Conservation (phyloP, 2,888 invertebrate species). For the Sarcophaga subvicina region DNA sequence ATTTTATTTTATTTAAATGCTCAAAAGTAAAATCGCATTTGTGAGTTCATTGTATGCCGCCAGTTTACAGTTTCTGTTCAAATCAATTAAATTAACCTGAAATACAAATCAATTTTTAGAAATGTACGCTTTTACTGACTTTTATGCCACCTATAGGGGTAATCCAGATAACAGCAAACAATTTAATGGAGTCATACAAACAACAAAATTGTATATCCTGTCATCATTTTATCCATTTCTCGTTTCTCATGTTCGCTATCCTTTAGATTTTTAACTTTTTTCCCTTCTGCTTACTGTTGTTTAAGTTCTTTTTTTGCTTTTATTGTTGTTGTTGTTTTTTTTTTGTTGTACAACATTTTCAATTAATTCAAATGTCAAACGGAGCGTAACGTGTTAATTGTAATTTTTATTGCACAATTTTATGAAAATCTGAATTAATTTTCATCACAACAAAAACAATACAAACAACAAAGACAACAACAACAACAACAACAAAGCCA, state of each 20-base stretch:
- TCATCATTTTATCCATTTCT: slow-evolving; percentile 34
- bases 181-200: slow-evolving; percentile 21
- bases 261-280: not conserved
- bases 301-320: not conserved
- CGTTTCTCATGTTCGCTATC: slow-evolving; percentile 3
- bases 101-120: not conserved
- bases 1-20: too few relatives aligned
- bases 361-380: slow-evolving; percentile 74
- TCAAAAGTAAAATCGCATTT: too few relatives aligned
- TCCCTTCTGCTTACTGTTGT: not conserved
- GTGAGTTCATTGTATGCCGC: too few relatives aligned
- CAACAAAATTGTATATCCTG: slow-evolving; percentile 43
- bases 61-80: too few relatives aligned
- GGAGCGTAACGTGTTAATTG: slow-evolving; percentile 72
- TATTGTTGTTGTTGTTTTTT: not conserved
- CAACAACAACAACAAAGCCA: slow-evolving; percentile 19
- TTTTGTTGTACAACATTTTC: slow-evolving; percentile 64
- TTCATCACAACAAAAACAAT: slow-evolving; percentile 55
- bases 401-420: slow-evolving; percentile 71
- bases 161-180: slow-evolving; percentile 3
- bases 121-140: not conserved
- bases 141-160: not conserved
- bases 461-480: not conserved
- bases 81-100: too few relatives aligned
- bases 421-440: slow-evolving; percentile 71